These are phyloP conservation scores for Mus caroli DNA, from an alignment of 2,797 vertebrate species.

Conservation along the genomic window DNA sequence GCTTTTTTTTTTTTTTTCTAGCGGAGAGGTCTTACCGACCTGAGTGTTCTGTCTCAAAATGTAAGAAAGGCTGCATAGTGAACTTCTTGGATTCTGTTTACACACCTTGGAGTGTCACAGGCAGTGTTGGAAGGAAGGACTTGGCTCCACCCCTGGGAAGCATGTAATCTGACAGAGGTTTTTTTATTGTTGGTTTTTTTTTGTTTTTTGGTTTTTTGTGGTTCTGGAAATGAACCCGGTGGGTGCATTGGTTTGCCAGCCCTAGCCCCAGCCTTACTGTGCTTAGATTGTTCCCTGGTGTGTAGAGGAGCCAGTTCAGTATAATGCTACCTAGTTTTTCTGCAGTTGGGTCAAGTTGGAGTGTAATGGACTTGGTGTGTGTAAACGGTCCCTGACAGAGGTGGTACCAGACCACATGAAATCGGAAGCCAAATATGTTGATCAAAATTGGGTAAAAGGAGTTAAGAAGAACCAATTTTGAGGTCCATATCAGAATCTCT, in stretches of 20 bases:
- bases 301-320: constrained; percentile 14
- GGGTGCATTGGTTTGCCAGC: background rate
- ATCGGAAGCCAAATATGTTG: background rate
- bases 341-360: background rate
- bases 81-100: background rate
- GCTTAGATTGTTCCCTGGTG: background rate
- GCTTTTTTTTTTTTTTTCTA: constrained; percentile 21
- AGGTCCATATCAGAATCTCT: background rate
- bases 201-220: background rate
- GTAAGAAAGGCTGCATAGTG: background rate
- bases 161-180: background rate
- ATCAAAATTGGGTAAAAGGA: background rate
- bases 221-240: background rate
- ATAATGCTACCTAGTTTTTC: background rate
- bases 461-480: background rate
- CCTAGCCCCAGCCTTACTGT: background rate
- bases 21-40: background rate
- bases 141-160: background rate
- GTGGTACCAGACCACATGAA: background rate
- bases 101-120: background rate
- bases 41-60: background rate
- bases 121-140: background rate
- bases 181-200: no score
- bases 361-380: background rate
- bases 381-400: background rate